Conservation (phyloP, 2,888 invertebrate species). For the Sinodicranocentrus sp. region DNA sequence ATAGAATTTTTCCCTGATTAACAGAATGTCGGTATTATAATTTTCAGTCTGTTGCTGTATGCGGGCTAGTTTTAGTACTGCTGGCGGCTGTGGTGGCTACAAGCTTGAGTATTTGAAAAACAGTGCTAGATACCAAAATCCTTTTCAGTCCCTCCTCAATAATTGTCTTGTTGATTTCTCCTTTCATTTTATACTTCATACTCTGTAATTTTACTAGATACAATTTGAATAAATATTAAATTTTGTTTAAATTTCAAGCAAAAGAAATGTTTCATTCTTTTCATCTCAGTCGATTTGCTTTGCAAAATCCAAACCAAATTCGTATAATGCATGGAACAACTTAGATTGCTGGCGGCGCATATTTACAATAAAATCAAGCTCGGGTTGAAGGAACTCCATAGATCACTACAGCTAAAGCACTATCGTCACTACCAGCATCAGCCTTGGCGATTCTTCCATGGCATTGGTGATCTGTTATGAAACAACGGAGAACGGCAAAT, state of each 20-base stretch:
- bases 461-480: constrained; percentile 1
- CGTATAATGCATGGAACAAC: too few species aligned
- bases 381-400: constrained; percentile 47
- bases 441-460: neutral
- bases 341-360: too few species aligned
- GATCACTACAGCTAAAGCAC: neutral
- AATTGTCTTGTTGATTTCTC: too few species aligned
- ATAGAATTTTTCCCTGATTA: constrained; percentile 12
- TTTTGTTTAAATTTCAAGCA: too few species aligned
- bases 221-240: too few species aligned
- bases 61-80: constrained; percentile 50
- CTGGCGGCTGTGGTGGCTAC: constrained; percentile 58
- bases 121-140: neutral
- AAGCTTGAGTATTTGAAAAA: constrained; percentile 45
- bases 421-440: neutral
- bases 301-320: too few species aligned
- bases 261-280: too few species aligned
- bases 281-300: too few species aligned
- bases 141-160: too few species aligned
- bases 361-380: neutral
- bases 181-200: too few species aligned
- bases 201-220: too few species aligned
- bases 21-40: too few species aligned
- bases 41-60: constrained; percentile 52
- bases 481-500: constrained; percentile 18